Percentiles rank a stretch among this genome's conserved stretches.
Evolutionary conservation across 2,888 invertebrate genomes (phyloP).

Genomic region (Onthophagus sagittarius): DNA sequence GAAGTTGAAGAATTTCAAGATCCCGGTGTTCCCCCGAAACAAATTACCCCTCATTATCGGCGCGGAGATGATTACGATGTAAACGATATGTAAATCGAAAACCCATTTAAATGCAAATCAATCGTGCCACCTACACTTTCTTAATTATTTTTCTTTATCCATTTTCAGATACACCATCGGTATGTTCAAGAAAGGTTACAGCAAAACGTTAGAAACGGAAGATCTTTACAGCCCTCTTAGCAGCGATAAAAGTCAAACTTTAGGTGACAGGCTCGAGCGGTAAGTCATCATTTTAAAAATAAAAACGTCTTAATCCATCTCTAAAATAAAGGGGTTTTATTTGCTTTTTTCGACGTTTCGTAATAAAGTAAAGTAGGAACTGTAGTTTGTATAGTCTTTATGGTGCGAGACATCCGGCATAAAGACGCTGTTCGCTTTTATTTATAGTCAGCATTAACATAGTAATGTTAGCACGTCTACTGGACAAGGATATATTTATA

Average conservation of each 20-base stretch:
- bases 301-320: background rate
- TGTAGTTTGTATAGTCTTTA: background rate
- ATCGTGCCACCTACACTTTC: background rate
- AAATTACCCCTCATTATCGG: slow-evolving; percentile 9
- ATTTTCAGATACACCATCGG: slow-evolving; percentile 70
- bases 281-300: slow-evolving; percentile 30
- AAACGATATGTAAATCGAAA: slow-evolving; percentile 1
- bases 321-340: background rate
- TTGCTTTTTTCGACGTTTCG: background rate
- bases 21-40: background rate
- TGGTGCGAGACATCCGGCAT: background rate
- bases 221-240: slow-evolving; percentile 71
- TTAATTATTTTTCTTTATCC: slow-evolving; percentile 13
- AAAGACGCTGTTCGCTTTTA: background rate
- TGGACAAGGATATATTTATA: background rate
- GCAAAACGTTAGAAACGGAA: slow-evolving; percentile 64
- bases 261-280: slow-evolving; percentile 70
- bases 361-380: background rate
- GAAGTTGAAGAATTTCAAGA: background rate
- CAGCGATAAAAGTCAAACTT: slow-evolving; percentile 62
- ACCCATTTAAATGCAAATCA: background rate
- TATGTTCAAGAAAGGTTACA: slow-evolving; percentile 70
- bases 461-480: background rate
- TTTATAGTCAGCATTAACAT: background rate
- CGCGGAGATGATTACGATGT: background rate